These are phyloP conservation scores for Tichodroma muraria DNA, from an alignment of 2,113 vertebrate genomes.

Conservation along the genomic window DNA sequence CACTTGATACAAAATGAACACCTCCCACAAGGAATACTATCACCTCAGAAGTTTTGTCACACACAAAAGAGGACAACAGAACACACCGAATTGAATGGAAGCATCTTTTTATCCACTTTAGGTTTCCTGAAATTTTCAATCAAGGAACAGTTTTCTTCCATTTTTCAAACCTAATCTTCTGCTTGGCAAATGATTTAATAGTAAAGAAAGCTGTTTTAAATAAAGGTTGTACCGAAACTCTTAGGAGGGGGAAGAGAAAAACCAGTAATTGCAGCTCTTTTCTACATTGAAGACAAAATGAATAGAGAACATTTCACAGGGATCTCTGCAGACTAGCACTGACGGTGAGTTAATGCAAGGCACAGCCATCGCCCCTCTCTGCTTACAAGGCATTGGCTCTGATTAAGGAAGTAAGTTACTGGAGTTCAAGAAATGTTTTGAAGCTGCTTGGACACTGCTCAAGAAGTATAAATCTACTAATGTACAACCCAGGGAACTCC, in stretches of 20 bases:
- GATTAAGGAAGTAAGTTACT: neutral
- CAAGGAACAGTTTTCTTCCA: neutral
- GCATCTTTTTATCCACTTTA: neutral
- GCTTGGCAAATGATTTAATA: neutral
- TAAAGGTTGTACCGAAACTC: neutral
- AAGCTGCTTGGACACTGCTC: neutral
- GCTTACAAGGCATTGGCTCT: neutral
- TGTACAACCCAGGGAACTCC: neutral
- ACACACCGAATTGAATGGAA: neutral
- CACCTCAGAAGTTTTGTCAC: neutral
- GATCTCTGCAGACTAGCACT: neutral
- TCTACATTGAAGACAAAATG: neutral
- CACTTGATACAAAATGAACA: neutral
- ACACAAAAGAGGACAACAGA: neutral
- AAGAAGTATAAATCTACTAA: neutral
- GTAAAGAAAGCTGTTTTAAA: neutral
- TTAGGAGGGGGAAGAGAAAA: neutral
- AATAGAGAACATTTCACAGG: neutral
- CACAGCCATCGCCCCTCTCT: neutral
- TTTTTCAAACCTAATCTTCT: neutral
- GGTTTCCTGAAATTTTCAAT: neutral
- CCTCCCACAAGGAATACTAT: fast-evolving
- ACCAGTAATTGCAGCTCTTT: neutral
- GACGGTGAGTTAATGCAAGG: neutral
- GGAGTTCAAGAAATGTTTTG: neutral